Base-by-base conservation (phyloP, 2,113 vertebrate genomes). In the Plotosus lineatus region DNA sequence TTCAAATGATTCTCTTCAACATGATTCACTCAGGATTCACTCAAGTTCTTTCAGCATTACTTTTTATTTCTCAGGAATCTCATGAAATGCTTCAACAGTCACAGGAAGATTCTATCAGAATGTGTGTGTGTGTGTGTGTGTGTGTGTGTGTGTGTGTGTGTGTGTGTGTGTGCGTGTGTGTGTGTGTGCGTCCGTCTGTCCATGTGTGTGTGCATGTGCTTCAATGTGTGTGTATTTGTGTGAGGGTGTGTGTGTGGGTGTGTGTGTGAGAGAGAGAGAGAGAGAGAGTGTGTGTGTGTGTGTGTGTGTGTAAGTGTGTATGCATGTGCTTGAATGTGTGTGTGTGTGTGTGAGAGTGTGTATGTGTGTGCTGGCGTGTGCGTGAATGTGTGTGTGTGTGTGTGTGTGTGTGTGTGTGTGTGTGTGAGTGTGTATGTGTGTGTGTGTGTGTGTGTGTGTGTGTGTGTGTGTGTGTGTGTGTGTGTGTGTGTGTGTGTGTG, bases 401-500 rank as follows among this genome's bases (percentile, higher is more conserved):
- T 17, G 42, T 68, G 77, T 66, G 8, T 40, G 6, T 40, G 17
- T 66, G 36, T 66, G 63, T 42, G 65, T 68, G 65, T 69, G 40
- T 66, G 44, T 71, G 68, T 48, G 68, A 28, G 42, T 71, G 68
- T 71, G 68, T 72, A 44, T 72, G 68, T 48, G 68, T 72, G 26
- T 73, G 66, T 69, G 65, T 48, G 78, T 71, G 38, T 69, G 77
- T 23, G 61, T 36, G 48, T 17, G 42, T 68, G 77, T 66, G 8
- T 40, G 6, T 40, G 17, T 66, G 36, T 66, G 63, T 42, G 65
- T 68, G 65, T 69, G 40, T 66, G 44, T 71, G 68, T 48, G 68
- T 48, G 42, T 71, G 68, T 71, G 68, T 72, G 68, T 72, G 68
- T 48, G 68, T 72, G 26, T 73, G 66, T 69, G 65, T 48, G 78